Base-by-base conservation (phyloP, 2,113 vertebrate species). In the Toxotes chatareus region DNA sequence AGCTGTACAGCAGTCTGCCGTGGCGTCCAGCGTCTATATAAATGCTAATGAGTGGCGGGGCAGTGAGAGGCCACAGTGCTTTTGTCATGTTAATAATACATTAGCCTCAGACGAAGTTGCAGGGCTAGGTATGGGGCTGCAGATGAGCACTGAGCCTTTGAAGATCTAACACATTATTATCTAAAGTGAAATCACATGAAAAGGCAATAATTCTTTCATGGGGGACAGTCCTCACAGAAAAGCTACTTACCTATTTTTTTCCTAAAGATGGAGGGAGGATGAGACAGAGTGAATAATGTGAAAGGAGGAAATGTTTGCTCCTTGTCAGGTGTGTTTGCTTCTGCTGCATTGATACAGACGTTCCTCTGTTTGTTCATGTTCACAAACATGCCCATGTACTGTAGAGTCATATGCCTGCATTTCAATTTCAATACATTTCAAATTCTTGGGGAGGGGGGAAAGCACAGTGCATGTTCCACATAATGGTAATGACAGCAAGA, bases 61-160 rank as follows among this genome's bases (percentile, higher is more conserved):
- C 73, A 77, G 70, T 6, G 75, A 87, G 83, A 87, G 88, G 86
- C 83, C 75, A 69, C 69, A 23, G 69, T 57, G 72, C 87, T 88
- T 91, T 91, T 90, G 84, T 92, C 85, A 93, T 93, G 91, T 91
- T 92, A 93, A 92, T 93, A 90, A 89, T 89, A 88, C 76, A 86
- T 84, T 88, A 79, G 84, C 83, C 80, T 86, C 69, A 79, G 88
- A 89, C 70, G 84, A 88, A 86, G 86, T 64, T 67, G 75, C 38
- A 64, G 74, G 80, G 76, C 86, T 77, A 82, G 86, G 73, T 84
- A 85, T 79, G 77, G 83, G 85, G 86, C 88, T 86, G 82, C 72
- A 84, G 79, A 90, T 89, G 88, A 88, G 86, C 67, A 76, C 32
- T 40, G 42, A 11, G 68, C 84, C 92, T 92, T 91, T 92, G 89